Base-by-base conservation (phyloP, 2,888 invertebrate species). In the Halictus ligatus region DNA sequence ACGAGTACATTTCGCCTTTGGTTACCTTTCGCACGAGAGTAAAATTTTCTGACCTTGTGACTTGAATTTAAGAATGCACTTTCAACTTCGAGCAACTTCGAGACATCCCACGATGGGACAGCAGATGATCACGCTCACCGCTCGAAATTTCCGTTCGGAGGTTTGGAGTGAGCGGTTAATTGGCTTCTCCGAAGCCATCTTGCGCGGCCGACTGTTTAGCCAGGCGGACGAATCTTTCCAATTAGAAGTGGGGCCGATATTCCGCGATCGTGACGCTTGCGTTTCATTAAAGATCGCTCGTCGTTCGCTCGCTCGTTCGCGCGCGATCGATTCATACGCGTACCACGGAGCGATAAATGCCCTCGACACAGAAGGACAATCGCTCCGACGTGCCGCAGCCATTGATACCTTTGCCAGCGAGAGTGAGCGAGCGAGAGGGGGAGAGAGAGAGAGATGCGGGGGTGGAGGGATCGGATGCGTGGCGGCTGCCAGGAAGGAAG, bases 311-410 rank as follows among this genome's bases (percentile, higher is more conserved):
- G 54, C 54, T 54, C 54, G 54, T 21, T 40, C 78, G 72, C 79
- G 76, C 48, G 85, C 88, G 69, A 85, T 87, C 86, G 88, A 89
- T 87, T 79, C 79, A 80, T 77, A 81, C 81, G 69, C 77, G 90
- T 89, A 83, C 85, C 87, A 82, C 83, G 87, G 79, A 87, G 90
- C 89, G 90, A 89, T 90, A 90, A 90, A 90, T 88, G 88, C 88
- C 81, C 76, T 78, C 90, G 89, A 83, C 87, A 90, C 90, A 88
- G 88, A 86, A 89, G 89, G 89, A 90, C 90, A 90, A 90, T 90
- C 90, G 85, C 74, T 78, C 46, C 85, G 90, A 88, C 87, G 90
- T 84, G 89, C 82, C 86, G 82, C 88, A 80, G 77, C 87, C 87
- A 90, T 90, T 88, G 90, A 90, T 90, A 90, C 89, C 90, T 90